phyloP scores from a whole-genome alignment of 2,113 vertebrate species.

The Notarius quadriscutis region DNA sequence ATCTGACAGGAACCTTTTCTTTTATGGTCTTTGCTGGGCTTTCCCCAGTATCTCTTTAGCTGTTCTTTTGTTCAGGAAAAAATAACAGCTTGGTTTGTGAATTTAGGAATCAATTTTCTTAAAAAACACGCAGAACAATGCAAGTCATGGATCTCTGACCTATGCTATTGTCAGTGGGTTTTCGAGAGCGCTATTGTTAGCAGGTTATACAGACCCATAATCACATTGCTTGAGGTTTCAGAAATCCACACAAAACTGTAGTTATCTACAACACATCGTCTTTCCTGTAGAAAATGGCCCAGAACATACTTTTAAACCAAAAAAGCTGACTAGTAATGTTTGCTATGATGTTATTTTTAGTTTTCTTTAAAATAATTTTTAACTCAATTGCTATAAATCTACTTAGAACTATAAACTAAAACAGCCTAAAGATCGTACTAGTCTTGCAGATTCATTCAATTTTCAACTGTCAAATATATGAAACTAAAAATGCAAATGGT shows the following conservation, averaged over 20 bases:
- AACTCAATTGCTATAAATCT: neutral
- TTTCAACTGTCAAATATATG: neutral
- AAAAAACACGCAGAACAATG: constrained; percentile 57
- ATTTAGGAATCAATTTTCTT: constrained; percentile 63
- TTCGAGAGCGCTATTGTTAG: constrained; percentile 69
- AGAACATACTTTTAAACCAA: constrained; percentile 1
- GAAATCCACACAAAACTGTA: constrained; percentile 63
- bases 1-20: neutral
- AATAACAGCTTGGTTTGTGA: constrained; percentile 51
- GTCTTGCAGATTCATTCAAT: neutral
- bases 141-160: constrained; percentile 27
- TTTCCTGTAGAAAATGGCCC: constrained; percentile 60
- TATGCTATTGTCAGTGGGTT: constrained; percentile 48
- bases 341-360: neutral
- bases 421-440: neutral
- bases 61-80: constrained; percentile 11
- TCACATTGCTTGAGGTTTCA: constrained; percentile 70
- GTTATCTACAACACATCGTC: constrained; percentile 49
- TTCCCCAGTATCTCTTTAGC: constrained; percentile 27
- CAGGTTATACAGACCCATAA: constrained; percentile 73
- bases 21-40: constrained; percentile 14
- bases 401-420: neutral
- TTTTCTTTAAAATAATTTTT: neutral
- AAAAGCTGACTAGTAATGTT: neutral
- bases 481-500: neutral